Evolutionary conservation across 2,888 invertebrate species (phyloP), one percentile per base, ranked within the genome.

Genomic region (Apamea sordens): DNA sequence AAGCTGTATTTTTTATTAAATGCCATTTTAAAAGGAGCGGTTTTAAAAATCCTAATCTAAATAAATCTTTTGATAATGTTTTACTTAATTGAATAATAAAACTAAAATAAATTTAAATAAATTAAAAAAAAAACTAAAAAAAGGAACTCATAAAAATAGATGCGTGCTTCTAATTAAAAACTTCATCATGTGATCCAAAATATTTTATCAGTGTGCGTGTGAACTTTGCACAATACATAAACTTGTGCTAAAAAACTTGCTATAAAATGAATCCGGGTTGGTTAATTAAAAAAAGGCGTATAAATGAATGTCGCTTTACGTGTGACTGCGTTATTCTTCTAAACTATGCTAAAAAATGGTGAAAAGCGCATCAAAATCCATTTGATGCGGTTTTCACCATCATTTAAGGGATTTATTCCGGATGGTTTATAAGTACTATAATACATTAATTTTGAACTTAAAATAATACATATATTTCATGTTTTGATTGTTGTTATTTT

Each of bases 151-250:
- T 1, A 15, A 4, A 41, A 76, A 21, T 6, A 21, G 2, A 32
- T 11, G 3, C 11, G 32, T 53, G 0, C 21, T 28, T 6, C 6
- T 28, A 67, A 61, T 44, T 76, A 63, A 7, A 63, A 59, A 10
- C 24, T 50, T 70, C 10, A 21, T n/a, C 18, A 67, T 44, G 28
- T 21, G 1, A 44, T 32, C 5, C 24, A 28, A 65, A 67, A 73
- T 63, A 21, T 64, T 21, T 47, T 36, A 21, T 6, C 0, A 56
- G 70, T 70, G 67, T 56, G 24, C 56, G 15, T 84, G 82, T n/a
- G 70, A 84, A 74, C 24, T 47, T 28, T 24, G 32, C 28, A 84
- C 24, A 68, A 67, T n/a, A 63, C 21, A 56, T 0, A 7, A 63
- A 56, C 2, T 21, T 56, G 8, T 64, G n/a, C 15, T 3, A 70